Percentiles rank a stretch among this genome's conserved stretches.
These are phyloP conservation scores for Gymnocheta viridis DNA, from an alignment of 2,888 invertebrate genomes.

Conservation along the genomic window DNA sequence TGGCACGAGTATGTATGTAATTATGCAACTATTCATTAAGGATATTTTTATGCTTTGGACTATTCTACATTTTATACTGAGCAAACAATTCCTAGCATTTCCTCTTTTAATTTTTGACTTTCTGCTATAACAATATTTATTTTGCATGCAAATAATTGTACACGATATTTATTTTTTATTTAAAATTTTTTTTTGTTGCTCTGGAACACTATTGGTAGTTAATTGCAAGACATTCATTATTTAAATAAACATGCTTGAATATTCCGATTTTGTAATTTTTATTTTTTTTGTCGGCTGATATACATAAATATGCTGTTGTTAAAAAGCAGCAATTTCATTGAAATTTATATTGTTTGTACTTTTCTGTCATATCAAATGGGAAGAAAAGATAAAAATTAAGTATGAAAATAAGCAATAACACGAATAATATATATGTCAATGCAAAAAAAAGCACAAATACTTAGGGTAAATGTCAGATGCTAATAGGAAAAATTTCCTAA, in stretches of 20 bases:
- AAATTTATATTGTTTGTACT: not conserved
- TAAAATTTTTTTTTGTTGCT: not conserved
- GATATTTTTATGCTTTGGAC: not conserved
- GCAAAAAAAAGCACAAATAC: too few species aligned
- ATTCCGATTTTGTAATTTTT: slow-evolving; percentile 19
- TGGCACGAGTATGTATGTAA: not conserved
- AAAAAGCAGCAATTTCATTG: not conserved
- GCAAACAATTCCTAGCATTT: slow-evolving; percentile 26
- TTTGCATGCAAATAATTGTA: slow-evolving; percentile 48
- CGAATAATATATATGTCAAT: too few species aligned
- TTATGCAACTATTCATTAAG: slow-evolving; percentile 10
- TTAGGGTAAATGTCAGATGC: too few species aligned
- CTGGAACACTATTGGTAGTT: slow-evolving; percentile 46
- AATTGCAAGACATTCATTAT: slow-evolving; percentile 62
- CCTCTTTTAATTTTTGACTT: slow-evolving; percentile 19
- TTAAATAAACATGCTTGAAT: slow-evolving; percentile 39
- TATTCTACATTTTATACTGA: slow-evolving; percentile 19
- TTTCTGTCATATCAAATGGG: too few species aligned
- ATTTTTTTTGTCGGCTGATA: not conserved
- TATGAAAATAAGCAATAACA: too few species aligned
- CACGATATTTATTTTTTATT: slow-evolving; percentile 36
- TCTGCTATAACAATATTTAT: slow-evolving; percentile 51
- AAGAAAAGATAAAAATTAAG: too few species aligned
- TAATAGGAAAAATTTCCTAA: too few species aligned
- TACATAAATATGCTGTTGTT: not conserved